Base-by-base conservation (phyloP, 2,113 vertebrate genomes). In the Pipra filicauda region DNA sequence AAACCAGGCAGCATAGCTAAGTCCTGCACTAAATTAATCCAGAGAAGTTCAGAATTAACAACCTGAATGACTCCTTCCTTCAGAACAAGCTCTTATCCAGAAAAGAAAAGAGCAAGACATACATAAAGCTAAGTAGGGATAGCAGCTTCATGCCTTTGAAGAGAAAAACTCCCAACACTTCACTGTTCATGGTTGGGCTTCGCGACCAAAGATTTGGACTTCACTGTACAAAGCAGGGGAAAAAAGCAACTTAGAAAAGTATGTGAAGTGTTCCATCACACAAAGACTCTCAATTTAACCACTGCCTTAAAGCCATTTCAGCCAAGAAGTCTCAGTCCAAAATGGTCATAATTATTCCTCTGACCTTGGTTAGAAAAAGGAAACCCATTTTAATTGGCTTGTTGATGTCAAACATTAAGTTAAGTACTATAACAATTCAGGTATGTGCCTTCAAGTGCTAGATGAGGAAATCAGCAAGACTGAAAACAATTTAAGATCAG, bases 361-460 rank as follows among this genome's bases (percentile, higher is more conserved):
- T 43, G 55, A 76, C 76, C 67, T 59, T 55, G 62, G 24, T 43
- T 71, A 72, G 35, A n/a, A 74, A 48, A 19, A 78, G 3, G 10
- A 96, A 94, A 76, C 3, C 6, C 39, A 80, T 75, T 91, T 85
- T 85, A 88, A 93, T 8, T 52, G 44, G 21, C 8, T 64, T 76
- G 35, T 33, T 93, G 65, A 71, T 70, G 23, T 33, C 55, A 64
- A 74, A 74, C 62, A 65, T 81, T 30, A 74, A 64, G 13, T 22
- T 54, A 57, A 75, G 23, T 33, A 75, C 27, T 16, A 6, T 5
- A 82, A 35, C 24, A 30, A 76, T 26, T 49, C 79, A 70, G 20
- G 21, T 76, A 58, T 10, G 22, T 41, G 31, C 49, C 37, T 91
- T 52, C 62, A 66, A 26, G 5, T 52, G 35, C 24, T 43, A 41